Evolutionary conservation across 2,888 invertebrate genomes (phyloP), one percentile per base, ranked within the genome.

Genomic region (Litoditis marina): DNA sequence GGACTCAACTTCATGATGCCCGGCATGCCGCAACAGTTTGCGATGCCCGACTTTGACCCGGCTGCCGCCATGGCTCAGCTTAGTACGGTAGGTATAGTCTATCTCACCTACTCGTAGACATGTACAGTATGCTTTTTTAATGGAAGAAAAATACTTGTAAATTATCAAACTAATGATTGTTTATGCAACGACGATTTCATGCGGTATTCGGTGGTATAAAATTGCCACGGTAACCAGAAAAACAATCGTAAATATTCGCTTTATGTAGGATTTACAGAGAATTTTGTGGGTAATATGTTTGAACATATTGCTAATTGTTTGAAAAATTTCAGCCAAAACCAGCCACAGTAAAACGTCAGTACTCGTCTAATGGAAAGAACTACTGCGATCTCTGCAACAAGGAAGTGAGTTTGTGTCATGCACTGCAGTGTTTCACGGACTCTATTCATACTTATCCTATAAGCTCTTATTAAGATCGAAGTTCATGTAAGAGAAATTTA

Each of bases 301-400:
- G 16, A 28, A 22, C 27, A 7, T 6, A 25, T 49, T 6, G 49
- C 6, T 6, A 16, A 49, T 16, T 30, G 28, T 50, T 19, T 19
- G 2, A 16, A 19, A n/a, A 51, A 11, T 39, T 34, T 47, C 19
- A 47, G 54, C 53, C 46, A 8, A 56, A 53, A 31, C 46, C 52
- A 13, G 64, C 64, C 16, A 55, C 59, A 11, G 64, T 75, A n/a
- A 80, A 80, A 55, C 60, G 80, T 34, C 75, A 76, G 52, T 81
- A 81, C 69, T 72, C 77, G 11, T 77, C 78, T 16, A 80, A 79
- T 34, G 78, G 79, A 54, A 80, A 81, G 61, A 82, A 82, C 65
- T 83, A 76, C 66, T 83, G 83, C 64, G 83, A 83, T 64, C 71
- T 83, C 49, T 83, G 83, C 73, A 81, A 83, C 54, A 83, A 83